Percentiles rank a stretch among this genome's conserved stretches.
These are phyloP conservation scores for Lasioglossum calceatum DNA, from an alignment of 2,888 invertebrate genomes.

Conservation along the genomic window DNA sequence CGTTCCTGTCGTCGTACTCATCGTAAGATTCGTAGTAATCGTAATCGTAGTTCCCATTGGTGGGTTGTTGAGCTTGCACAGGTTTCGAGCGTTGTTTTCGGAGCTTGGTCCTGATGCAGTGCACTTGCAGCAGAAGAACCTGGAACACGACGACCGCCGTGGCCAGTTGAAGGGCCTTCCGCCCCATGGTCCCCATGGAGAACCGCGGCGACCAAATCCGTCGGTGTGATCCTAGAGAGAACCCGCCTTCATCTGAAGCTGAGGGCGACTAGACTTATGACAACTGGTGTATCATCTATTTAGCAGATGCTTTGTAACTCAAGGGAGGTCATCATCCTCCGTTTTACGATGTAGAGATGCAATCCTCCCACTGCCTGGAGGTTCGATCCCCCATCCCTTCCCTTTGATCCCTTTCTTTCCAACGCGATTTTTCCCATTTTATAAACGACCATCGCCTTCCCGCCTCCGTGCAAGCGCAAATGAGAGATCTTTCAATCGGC, in stretches of 20 bases:
- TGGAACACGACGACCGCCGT: conserved; percentile 65
- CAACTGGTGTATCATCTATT: conserved; percentile 77
- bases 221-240: conserved; percentile 56
- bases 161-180: conserved; percentile 57
- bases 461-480: background rate
- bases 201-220: conserved; percentile 20
- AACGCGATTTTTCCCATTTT: conserved; percentile 1
- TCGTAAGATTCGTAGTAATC: conserved; percentile 77
- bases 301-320: conserved; percentile 77
- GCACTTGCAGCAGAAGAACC: conserved; percentile 59
- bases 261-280: conserved; percentile 76
- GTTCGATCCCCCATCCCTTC: conserved; percentile 51
- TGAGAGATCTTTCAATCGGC: background rate
- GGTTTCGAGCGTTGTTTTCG: conserved; percentile 64
- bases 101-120: conserved; percentile 58
- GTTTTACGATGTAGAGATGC: conserved; percentile 67
- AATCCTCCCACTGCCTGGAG: conserved; percentile 62
- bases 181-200: conserved; percentile 65
- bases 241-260: conserved; percentile 75
- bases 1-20: conserved; percentile 74
- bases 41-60: conserved; percentile 70
- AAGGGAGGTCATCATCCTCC: conserved; percentile 80
- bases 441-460: background rate
- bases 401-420: conserved; percentile 57
- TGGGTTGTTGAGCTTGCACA: conserved; percentile 71